Evolutionary conservation across 2,797 vertebrate species (phyloP).

Genomic region (Pristis pectinata): DNA sequence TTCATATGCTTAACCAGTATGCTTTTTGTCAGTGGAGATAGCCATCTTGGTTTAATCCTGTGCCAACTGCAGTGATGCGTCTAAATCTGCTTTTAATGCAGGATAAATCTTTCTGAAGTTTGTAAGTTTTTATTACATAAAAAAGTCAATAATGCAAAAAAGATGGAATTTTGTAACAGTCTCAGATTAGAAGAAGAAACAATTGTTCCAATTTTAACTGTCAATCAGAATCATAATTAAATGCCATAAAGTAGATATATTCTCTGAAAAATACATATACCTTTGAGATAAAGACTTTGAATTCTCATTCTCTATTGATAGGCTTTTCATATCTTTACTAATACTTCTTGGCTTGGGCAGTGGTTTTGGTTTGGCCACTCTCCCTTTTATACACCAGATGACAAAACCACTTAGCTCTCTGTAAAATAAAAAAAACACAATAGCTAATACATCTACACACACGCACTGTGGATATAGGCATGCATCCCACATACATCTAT

Average conservation of each 20-base stretch:
- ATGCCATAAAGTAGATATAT: neutral
- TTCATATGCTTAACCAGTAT: neutral
- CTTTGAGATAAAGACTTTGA: conserved; percentile 47
- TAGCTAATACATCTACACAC: neutral
- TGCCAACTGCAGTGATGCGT: neutral
- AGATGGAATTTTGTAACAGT: neutral
- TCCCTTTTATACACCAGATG: conserved; percentile 77
- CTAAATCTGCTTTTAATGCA: neutral
- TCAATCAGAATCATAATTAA: conserved; percentile 42
- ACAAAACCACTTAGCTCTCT: conserved; percentile 79
- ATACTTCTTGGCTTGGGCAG: conserved; percentile 65
- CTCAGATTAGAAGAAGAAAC: neutral
- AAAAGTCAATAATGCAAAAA: neutral
- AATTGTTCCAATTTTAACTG: neutral
- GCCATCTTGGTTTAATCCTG: neutral
- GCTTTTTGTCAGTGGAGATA: neutral
- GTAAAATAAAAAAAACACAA: neutral
- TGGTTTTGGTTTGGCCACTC: conserved; percentile 54
- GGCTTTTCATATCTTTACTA: conserved; percentile 57
- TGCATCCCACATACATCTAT: too few relatives aligned
- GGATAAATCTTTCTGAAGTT: neutral
- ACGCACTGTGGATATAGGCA: neutral
- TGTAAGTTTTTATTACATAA: neutral
- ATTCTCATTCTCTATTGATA: conserved; percentile 58
- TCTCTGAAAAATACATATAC: neutral